Percentiles rank a stretch among this genome's conserved stretches.
Evolutionary conservation across 1,140 invertebrate species (phyloP).

Genomic region (Drosophila nigromelanica): DNA sequence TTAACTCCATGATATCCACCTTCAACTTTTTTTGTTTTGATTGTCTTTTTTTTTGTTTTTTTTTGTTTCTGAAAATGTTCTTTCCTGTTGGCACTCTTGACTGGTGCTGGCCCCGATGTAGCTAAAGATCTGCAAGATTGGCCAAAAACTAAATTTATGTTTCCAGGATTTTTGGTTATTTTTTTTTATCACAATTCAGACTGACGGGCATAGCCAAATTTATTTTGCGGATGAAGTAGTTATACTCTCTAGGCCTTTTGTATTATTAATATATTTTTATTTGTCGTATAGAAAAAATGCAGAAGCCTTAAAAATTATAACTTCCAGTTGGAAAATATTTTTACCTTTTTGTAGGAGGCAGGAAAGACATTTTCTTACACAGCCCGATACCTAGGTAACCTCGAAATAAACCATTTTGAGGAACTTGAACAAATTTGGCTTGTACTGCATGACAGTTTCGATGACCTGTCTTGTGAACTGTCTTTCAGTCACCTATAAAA

Average conservation of each 20-base stretch:
- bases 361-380: too few relatives aligned
- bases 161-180: slow-evolving; percentile 7
- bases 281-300: too few relatives aligned
- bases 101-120: background rate
- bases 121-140: slow-evolving; percentile 4
- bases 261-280: too few relatives aligned
- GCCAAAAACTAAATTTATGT: slow-evolving; percentile 10
- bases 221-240: too few relatives aligned
- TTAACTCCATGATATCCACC: slow-evolving; percentile 23
- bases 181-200: background rate
- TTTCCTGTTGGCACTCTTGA: background rate
- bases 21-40: background rate
- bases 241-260: too few relatives aligned
- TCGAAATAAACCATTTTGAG: too few relatives aligned
- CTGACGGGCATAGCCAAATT: background rate
- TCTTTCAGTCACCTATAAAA: background rate
- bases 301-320: too few relatives aligned
- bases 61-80: background rate
- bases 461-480: background rate
- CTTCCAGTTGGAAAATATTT: too few relatives aligned
- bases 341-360: too few relatives aligned
- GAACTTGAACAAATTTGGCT: background rate
- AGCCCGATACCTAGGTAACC: too few relatives aligned
- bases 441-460: background rate
- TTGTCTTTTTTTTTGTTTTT: too few relatives aligned